Conservation (phyloP, 2,113 vertebrate species). For the Osmerus mordax region DNA sequence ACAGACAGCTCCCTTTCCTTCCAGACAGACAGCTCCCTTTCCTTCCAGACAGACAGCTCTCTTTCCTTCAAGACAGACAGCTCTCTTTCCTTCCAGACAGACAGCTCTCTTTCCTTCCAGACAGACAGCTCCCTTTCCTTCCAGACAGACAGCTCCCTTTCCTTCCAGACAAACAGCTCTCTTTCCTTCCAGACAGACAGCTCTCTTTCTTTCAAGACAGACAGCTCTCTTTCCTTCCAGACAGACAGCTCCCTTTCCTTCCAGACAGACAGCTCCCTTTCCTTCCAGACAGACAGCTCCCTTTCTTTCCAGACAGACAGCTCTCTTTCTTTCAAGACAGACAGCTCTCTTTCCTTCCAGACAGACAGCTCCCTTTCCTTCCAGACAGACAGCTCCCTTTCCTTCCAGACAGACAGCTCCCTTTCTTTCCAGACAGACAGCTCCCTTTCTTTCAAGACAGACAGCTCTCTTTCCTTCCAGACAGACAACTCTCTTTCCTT, state of each 20-base stretch:
- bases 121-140: no score
- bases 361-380: slow-evolving; percentile 7
- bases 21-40: no score
- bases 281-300: slow-evolving; percentile 4
- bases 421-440: not conserved
- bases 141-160: not conserved
- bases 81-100: no score
- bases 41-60: no score
- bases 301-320: not conserved
- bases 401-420: slow-evolving; percentile 4
- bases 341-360: slow-evolving; percentile 3
- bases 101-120: no score
- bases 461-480: slow-evolving; percentile 6
- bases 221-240: no score
- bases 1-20: not conserved
- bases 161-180: no score
- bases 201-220: no score
- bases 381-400: slow-evolving; percentile 7
- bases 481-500: slow-evolving; percentile 7
- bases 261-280: slow-evolving; percentile 7
- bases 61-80: no score
- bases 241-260: no score
- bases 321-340: not conserved
- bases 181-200: no score
- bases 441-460: not conserved